Evolutionary conservation across 2,888 invertebrate genomes (phyloP).

Genomic region (Stratiomys singularior): DNA sequence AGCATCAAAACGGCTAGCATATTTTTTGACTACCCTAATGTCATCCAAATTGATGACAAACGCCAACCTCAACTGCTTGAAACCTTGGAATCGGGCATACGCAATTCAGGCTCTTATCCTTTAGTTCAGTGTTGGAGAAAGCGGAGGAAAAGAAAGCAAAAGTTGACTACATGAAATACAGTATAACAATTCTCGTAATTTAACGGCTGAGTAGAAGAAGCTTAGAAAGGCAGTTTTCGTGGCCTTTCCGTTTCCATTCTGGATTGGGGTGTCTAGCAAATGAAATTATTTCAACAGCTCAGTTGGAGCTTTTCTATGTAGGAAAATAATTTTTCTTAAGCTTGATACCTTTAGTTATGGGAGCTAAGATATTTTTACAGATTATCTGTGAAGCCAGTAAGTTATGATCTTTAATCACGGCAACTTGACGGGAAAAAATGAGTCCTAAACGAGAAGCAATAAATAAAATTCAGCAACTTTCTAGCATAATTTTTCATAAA

Average conservation of each 20-base stretch:
- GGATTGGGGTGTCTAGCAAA: not conserved
- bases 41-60: constrained; percentile 29
- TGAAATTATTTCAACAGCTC: not conserved
- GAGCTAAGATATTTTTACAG: not conserved
- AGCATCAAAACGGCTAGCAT: not conserved
- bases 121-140: not conserved
- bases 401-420: no score
- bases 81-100: no score
- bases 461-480: no score
- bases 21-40: not conserved
- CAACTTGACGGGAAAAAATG: no score
- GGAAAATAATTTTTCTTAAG: not conserved
- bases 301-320: not conserved
- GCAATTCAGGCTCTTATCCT: not conserved
- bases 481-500: no score
- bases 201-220: constrained; percentile 27
- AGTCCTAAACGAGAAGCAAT: no score
- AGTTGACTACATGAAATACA: constrained; percentile 25
- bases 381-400: not conserved
- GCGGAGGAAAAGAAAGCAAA: not conserved
- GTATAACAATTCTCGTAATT: constrained; percentile 11
- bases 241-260: not conserved
- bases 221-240: constrained; percentile 19
- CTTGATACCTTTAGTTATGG: constrained; percentile 3
- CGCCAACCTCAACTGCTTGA: not conserved